Base-by-base conservation (phyloP, 2,888 invertebrate species). In the Sarcophaga variegata region DNA sequence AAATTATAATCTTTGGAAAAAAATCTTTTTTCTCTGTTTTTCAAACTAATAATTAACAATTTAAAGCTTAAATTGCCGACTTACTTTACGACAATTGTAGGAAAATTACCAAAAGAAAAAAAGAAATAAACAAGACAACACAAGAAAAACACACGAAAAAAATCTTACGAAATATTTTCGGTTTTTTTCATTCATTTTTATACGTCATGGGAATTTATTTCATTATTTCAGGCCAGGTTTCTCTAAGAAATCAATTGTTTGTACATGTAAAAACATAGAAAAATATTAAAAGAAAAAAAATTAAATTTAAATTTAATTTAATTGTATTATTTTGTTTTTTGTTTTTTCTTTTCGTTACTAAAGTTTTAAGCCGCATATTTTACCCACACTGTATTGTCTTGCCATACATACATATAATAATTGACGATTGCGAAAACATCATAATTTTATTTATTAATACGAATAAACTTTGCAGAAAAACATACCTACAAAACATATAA, bases 131-230 rank as follows among this genome's bases (percentile, higher is more conserved):
- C 37, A 37, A 37, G 37, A 37, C 37, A 37, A 37, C 8, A 37
- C 37, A 37, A 8, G 37, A 37, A 37, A 37, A 37, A 37, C 37
- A 37, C 8, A 37, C 37, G 37, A 37, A 37, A 37, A 78, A 80
- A 70, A 66, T 60, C 81, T 87, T 87, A 84, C 81, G 84, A 87
- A 84, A 87, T 82, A 79, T 63, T 71, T 27, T 71, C 12, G 63
- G 12, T 59, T 77, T 77, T 69, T 76, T 71, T 54, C 17, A 14
- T 54, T 17, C 54, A 54, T 54, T 54, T 64, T 66, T 10, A 47
- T 87, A 82, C 87, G 87, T 87, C 84, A 87, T 87, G 87, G 87
- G 87, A 87, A 84, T 87, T 87, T 84, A 70, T 87, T 87, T 86
- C 80, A 81, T 86, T 81, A 83, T 83, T 78, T 76, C 75, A 45